phyloP scores from a whole-genome alignment of 2,888 invertebrate species.

The Sminthurinus aureus region DNA sequence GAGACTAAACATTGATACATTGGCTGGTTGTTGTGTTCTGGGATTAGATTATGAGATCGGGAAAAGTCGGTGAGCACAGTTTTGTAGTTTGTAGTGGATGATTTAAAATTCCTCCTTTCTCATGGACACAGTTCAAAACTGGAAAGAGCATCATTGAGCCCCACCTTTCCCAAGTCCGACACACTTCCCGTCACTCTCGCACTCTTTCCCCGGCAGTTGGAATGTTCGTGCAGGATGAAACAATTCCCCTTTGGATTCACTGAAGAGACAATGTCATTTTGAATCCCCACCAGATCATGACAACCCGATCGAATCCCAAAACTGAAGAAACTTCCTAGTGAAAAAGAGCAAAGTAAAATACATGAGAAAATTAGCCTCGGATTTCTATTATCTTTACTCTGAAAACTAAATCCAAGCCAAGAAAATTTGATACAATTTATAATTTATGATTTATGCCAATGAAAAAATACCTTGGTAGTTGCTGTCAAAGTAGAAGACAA shows the following conservation, averaged over 20 bases:
- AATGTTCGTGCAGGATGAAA: slow-evolving; percentile 38
- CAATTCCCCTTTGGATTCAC: slow-evolving; percentile 42
- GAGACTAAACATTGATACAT: no score
- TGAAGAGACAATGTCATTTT: slow-evolving; percentile 38
- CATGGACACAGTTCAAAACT: slow-evolving; percentile 36
- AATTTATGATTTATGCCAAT: no score
- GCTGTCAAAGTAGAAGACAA: neutral
- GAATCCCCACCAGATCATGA: slow-evolving; percentile 36
- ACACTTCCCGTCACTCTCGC: neutral
- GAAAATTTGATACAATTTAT: no score
- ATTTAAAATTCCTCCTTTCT: no score
- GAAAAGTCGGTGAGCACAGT: no score
- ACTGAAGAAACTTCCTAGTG: neutral
- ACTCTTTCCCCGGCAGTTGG: slow-evolving; percentile 40
- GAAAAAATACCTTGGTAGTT: neutral
- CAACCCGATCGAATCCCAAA: slow-evolving; percentile 31
- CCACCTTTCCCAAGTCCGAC: slow-evolving; percentile 17
- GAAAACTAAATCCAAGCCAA: no score
- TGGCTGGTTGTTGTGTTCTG: no score
- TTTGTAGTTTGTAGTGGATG: no score
- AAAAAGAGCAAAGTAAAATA: neutral
- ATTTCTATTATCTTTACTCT: neutral
- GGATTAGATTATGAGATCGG: no score
- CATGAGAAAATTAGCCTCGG: neutral
- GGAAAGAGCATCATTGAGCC: slow-evolving; percentile 37